phyloP scores from a whole-genome alignment of 2,888 invertebrate genomes.

The Dolichomitus sp. region DNA sequence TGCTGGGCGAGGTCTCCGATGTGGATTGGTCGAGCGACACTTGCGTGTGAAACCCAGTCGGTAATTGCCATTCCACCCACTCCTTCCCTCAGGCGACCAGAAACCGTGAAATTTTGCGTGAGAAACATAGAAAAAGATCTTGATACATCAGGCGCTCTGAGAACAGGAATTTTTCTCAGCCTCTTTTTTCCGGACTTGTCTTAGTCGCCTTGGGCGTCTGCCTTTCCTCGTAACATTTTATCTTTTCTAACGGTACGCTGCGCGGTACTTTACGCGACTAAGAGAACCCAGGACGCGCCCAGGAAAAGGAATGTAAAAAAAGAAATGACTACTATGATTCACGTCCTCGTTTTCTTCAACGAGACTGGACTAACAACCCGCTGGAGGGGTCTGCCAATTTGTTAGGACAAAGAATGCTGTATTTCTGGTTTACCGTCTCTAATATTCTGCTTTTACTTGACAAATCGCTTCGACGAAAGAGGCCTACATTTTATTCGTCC shows the following conservation, averaged over 20 bases:
- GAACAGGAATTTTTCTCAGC: constrained; percentile 2
- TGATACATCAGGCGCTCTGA: neutral
- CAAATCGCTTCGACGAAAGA: neutral
- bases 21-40: constrained; percentile 16
- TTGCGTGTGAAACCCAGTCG: constrained; percentile 29
- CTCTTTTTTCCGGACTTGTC: neutral
- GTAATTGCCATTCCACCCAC: constrained; percentile 34
- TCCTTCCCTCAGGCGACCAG: neutral
- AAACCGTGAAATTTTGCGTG: constrained; percentile 21
- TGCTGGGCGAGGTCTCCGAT: neutral
- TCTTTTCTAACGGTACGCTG: constrained; percentile 28
- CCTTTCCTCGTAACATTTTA: constrained; percentile 22
- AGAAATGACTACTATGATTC: constrained; percentile 66
- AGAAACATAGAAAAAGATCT: constrained; percentile 16
- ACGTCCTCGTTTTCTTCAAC: constrained; percentile 67
- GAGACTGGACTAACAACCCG: constrained; percentile 66
- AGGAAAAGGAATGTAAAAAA: constrained; percentile 38
- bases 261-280: constrained; percentile 28
- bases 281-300: constrained; percentile 1
- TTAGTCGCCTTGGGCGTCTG: neutral
- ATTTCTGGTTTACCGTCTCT: constrained; percentile 45
- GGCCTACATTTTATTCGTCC: neutral
- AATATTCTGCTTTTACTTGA: constrained; percentile 1
- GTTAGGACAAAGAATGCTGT: constrained; percentile 48
- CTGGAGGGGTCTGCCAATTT: constrained; percentile 25